phyloP scores from a whole-genome alignment of 2,797 vertebrate genomes.

The Scolopax bukidnonensis region DNA sequence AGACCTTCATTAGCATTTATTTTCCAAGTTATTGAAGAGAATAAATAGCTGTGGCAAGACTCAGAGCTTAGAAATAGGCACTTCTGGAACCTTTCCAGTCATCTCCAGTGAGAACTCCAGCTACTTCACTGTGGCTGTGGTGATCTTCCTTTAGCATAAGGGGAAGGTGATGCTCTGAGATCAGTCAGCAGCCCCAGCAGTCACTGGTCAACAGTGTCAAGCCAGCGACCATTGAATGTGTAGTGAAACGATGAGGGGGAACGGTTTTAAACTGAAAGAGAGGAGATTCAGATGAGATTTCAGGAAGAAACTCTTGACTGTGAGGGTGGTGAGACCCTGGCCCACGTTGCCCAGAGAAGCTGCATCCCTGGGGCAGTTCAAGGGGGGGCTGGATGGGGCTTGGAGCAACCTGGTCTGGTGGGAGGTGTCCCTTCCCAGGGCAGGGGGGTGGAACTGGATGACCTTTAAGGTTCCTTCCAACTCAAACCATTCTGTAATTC shows the following conservation, averaged over 20 bases:
- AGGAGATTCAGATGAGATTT: background rate
- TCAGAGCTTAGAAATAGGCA: background rate
- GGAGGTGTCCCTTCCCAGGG: background rate
- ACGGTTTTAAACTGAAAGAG: background rate
- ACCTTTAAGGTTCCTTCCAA: background rate
- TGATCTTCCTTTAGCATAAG: background rate
- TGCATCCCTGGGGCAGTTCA: background rate
- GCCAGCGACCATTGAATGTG: fast-evolving
- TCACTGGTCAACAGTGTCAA: background rate
- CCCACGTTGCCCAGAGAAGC: background rate
- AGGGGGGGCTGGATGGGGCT: background rate
- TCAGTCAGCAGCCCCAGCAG: background rate
- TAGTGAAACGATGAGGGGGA: background rate
- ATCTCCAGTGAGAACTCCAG: background rate
- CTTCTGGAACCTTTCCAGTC: background rate
- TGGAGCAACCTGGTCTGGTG: background rate
- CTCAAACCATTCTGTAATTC: background rate
- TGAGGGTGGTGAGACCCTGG: background rate
- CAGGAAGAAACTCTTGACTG: background rate
- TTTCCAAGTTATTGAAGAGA: background rate
- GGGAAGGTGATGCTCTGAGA: background rate
- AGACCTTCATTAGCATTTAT: background rate
- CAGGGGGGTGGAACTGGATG: background rate
- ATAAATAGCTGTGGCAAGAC: background rate
- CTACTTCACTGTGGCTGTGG: background rate